A percentile compares a stretch with the other conserved stretches of the same genome.
These are phyloP conservation scores for Apaloderma vittatum DNA, from an alignment of 2,113 vertebrate genomes.

Conservation along the genomic window DNA sequence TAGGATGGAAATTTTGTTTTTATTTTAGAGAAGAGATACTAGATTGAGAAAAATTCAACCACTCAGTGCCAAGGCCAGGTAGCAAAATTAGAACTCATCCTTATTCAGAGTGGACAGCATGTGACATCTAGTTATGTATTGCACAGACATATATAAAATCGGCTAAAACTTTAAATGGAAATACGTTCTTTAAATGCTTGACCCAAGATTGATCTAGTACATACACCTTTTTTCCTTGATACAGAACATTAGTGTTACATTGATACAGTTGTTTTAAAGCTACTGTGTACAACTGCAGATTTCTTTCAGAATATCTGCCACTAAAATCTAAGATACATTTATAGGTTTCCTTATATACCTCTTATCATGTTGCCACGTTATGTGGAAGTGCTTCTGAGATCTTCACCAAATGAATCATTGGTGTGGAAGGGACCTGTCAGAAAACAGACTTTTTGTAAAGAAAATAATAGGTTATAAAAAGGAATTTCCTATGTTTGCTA, in stretches of 20 bases:
- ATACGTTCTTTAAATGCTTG: background rate
- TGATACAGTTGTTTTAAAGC: background rate
- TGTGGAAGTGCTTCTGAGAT: background rate
- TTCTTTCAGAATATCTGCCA: background rate
- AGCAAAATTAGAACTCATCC: conserved; percentile 7
- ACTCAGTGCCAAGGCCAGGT: background rate
- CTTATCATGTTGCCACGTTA: background rate
- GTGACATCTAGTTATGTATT: background rate
- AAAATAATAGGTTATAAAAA: background rate
- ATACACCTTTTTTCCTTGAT: conserved; percentile 2
- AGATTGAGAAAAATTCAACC: conserved; percentile 52
- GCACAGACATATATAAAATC: background rate
- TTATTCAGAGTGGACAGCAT: background rate
- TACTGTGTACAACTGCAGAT: background rate
- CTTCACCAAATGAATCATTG: background rate
- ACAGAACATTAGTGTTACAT: background rate
- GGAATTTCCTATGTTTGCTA: background rate
- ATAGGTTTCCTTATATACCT: background rate
- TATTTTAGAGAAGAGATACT: conserved; percentile 38
- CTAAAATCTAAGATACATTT: background rate
- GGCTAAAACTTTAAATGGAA: background rate
- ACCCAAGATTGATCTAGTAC: background rate
- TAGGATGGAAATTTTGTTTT: conserved; percentile 34
- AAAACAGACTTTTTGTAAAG: background rate
- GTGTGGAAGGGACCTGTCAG: background rate